Percentiles rank a stretch among this genome's conserved stretches.
Conservation (phyloP, 2,888 invertebrate species). For the Nomada fucata region DNA sequence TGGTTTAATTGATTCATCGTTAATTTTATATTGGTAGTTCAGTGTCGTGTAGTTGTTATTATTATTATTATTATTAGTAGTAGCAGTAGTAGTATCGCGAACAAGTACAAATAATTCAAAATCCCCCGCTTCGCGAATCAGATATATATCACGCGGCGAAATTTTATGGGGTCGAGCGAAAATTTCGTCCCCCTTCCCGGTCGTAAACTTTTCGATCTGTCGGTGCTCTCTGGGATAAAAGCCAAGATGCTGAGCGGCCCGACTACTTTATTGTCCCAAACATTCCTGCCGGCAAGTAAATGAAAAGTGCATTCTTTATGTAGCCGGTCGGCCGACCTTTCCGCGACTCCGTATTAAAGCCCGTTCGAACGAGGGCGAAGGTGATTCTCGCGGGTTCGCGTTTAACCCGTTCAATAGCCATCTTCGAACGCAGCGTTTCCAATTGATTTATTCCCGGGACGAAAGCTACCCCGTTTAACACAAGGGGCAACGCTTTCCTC, state of each 20-base stretch:
- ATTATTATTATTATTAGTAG: no score
- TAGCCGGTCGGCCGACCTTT: not conserved
- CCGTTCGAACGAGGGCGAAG: slow-evolving; percentile 2
- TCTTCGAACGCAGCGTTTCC: not conserved
- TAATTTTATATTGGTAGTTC: no score
- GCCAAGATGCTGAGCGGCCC: slow-evolving; percentile 25
- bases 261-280: slow-evolving; percentile 28
- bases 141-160: slow-evolving; percentile 2
- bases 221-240: slow-evolving; percentile 33
- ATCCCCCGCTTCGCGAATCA: no score
- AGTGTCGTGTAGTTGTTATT: no score
- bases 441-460: no score
- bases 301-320: slow-evolving; percentile 27
- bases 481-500: no score
- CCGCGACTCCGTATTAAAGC: slow-evolving; percentile 28
- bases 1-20: no score
- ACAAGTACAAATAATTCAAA: no score
- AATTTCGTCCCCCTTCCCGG: not conserved
- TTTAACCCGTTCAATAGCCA: no score
- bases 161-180: slow-evolving; percentile 7
- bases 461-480: no score
- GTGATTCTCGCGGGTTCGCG: not conserved
- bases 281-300: slow-evolving; percentile 24
- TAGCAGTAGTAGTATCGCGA: no score
- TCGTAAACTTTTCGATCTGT: slow-evolving; percentile 38